phyloP scores from a whole-genome alignment of 1,140 invertebrate species.

The Lasioglossum baleicum region DNA sequence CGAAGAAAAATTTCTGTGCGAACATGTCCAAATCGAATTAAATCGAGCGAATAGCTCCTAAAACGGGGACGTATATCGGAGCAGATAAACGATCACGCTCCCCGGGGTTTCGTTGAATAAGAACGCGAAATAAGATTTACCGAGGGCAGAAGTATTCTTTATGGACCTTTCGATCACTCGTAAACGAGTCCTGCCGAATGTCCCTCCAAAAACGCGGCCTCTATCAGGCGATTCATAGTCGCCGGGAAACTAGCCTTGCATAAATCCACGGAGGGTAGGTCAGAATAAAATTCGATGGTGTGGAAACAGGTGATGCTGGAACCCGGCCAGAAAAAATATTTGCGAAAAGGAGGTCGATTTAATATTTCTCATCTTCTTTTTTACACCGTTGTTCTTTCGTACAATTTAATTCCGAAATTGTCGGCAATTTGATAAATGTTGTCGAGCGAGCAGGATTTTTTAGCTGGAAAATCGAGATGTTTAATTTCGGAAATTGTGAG shows the following conservation, averaged over 20 bases:
- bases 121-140: slow-evolving; percentile 59
- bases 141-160: slow-evolving; percentile 50
- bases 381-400: too few relatives aligned
- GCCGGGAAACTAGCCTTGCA: slow-evolving; percentile 44
- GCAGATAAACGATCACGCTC: slow-evolving; percentile 46
- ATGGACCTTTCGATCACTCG: slow-evolving; percentile 55
- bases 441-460: too few relatives aligned
- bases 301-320: slow-evolving; percentile 70
- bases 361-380: slow-evolving; percentile 65
- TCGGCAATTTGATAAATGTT: too few relatives aligned
- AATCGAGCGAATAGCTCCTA: slow-evolving; percentile 10
- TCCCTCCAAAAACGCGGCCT: slow-evolving; percentile 40
- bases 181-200: slow-evolving; percentile 49
- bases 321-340: slow-evolving; percentile 65
- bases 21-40: slow-evolving; percentile 24
- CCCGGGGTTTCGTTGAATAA: slow-evolving; percentile 56
- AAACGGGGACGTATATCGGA: slow-evolving; percentile 51
- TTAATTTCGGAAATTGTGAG: too few relatives aligned
- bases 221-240: slow-evolving; percentile 63
- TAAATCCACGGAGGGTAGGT: slow-evolving; percentile 39
- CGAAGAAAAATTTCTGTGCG: neutral
- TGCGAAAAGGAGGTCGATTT: slow-evolving; percentile 32
- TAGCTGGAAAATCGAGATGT: too few relatives aligned
- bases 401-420: too few relatives aligned
- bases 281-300: slow-evolving; percentile 73